These are phyloP conservation scores for Lochmaea capreae DNA, from an alignment of 2,888 invertebrate genomes.

Conservation along the genomic window DNA sequence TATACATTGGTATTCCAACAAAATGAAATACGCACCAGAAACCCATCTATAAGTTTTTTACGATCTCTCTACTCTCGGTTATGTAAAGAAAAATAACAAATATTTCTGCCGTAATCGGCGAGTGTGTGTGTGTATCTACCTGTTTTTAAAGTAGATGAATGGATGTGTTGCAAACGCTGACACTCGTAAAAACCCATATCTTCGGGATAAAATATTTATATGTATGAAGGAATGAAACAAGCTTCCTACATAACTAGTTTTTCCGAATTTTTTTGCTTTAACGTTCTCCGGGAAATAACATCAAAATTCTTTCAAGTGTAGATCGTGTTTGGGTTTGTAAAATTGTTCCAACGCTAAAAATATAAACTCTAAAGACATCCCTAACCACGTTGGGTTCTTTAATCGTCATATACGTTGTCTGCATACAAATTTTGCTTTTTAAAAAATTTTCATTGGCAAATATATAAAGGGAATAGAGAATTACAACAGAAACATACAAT, in stretches of 20 bases:
- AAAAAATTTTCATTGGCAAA: too few relatives aligned
- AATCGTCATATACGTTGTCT: not conserved
- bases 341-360: not conserved
- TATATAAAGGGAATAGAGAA: not conserved
- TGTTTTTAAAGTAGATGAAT: conserved; percentile 2
- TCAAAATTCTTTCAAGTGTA: conserved; percentile 4
- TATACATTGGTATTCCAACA: not conserved
- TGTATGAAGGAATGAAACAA: not conserved
- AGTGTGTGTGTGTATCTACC: not conserved
- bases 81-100: conserved; percentile 1
- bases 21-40: not conserved
- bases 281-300: not conserved
- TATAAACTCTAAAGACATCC: not conserved
- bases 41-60: not conserved
- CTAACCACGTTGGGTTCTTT: too few relatives aligned
- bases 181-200: not conserved
- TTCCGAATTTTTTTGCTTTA: not conserved
- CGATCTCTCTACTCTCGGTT: not conserved
- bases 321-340: not conserved
- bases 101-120: not conserved
- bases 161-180: not conserved
- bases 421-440: not conserved
- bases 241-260: not conserved
- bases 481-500: not conserved
- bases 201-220: not conserved